Percentiles rank a stretch among this genome's conserved stretches.
Evolutionary conservation across 2,113 vertebrate genomes (phyloP).

Genomic region (Lepidothrix coronata): DNA sequence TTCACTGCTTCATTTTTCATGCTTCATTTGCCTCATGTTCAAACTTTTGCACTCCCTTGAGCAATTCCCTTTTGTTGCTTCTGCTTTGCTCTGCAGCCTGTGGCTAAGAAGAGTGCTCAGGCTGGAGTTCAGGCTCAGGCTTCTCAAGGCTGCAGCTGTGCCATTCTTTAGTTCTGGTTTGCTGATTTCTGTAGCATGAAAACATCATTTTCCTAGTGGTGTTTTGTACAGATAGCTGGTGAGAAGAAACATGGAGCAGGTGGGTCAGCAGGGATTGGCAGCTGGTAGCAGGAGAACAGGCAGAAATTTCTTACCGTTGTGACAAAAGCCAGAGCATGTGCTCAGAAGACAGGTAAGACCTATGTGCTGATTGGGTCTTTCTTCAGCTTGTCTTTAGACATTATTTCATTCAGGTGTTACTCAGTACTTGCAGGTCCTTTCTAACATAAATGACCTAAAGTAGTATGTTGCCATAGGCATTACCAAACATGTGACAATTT

Average conservation of each 20-base stretch:
- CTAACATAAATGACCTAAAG: not conserved
- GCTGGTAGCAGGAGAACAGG: not conserved
- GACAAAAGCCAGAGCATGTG: not conserved
- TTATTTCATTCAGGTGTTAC: not conserved
- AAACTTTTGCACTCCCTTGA: constrained; percentile 65
- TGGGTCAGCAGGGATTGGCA: not conserved
- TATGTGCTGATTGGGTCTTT: not conserved
- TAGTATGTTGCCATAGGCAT: not conserved
- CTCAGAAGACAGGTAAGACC: not conserved
- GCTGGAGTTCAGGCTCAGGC: constrained; percentile 20
- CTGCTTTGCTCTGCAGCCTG: constrained; percentile 45
- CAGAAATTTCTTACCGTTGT: not conserved
- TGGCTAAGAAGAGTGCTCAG: constrained; percentile 18
- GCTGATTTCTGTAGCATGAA: constrained; percentile 21
- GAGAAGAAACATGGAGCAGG: not conserved
- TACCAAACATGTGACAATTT: accelerated
- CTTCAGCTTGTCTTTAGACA: not conserved
- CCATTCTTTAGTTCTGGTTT: constrained; percentile 48
- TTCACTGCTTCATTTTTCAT: constrained; percentile 58
- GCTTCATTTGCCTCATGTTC: constrained; percentile 64
- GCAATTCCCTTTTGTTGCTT: constrained; percentile 56
- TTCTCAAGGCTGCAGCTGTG: constrained; percentile 52
- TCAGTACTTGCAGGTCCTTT: not conserved
- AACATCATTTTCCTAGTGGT: constrained; percentile 13
- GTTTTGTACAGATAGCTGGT: not conserved